Evolutionary conservation across 1,140 invertebrate species (phyloP).

Genomic region (Drosophila orena): DNA sequence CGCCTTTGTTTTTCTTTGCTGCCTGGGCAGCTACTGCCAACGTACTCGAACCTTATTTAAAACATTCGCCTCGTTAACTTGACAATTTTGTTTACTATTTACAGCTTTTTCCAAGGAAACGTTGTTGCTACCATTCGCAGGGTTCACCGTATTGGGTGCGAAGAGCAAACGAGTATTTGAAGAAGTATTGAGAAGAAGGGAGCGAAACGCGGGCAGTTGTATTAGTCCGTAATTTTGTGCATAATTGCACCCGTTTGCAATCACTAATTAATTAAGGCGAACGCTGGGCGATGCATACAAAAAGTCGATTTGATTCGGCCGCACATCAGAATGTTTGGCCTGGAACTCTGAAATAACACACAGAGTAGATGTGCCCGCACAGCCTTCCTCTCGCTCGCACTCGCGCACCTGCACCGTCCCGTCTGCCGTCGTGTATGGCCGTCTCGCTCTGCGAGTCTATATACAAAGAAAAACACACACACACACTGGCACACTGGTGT

Average conservation of each 20-base stretch:
- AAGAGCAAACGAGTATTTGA: slow-evolving; percentile 12
- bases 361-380: slow-evolving; percentile 41
- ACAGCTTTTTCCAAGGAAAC: slow-evolving; percentile 82
- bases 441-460: slow-evolving; percentile 68
- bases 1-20: slow-evolving; percentile 3
- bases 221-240: slow-evolving; percentile 20
- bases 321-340: slow-evolving; percentile 74
- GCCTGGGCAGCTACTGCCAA: slow-evolving; percentile 26
- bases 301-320: slow-evolving; percentile 67
- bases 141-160: slow-evolving; percentile 26
- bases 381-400: slow-evolving; percentile 61
- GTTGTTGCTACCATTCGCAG: slow-evolving; percentile 70
- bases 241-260: slow-evolving; percentile 50
- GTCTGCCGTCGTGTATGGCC: slow-evolving; percentile 31
- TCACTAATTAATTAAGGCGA: slow-evolving; percentile 68
- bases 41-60: slow-evolving; percentile 26
- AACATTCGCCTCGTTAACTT: slow-evolving; percentile 53
- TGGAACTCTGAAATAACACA: slow-evolving; percentile 77
- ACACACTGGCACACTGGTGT: slow-evolving; percentile 55
- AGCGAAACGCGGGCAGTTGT: background rate
- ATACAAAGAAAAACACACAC: slow-evolving; percentile 76
- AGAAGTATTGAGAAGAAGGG: slow-evolving; percentile 12
- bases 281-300: slow-evolving; percentile 51
- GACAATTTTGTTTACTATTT: slow-evolving; percentile 82
- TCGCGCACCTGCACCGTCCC: slow-evolving; percentile 33